Conservation (phyloP, 2,113 vertebrate genomes). For the rabbit (Oryctolagus cuniculus) region mOryCun1.1 NC_091436.1:83979001-83979500, state of each 20-base stretch:
- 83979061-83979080: too few relatives aligned
- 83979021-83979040: too few relatives aligned
- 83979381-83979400: neutral
- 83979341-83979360: neutral
- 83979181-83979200: neutral
- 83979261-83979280: neutral
- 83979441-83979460: neutral
- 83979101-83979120: too few relatives aligned
- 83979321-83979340: neutral
- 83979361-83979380: neutral
- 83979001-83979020: too few relatives aligned
- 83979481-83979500: neutral
- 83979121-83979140: too few relatives aligned
- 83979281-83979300: constrained; percentile 25
- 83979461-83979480: neutral
- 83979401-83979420: neutral
- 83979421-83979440: neutral
- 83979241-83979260: neutral
- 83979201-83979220: neutral
- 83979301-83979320: neutral
- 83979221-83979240: neutral
- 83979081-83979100: too few relatives aligned
- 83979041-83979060: too few relatives aligned
- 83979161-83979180: too few relatives aligned
- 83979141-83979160: too few relatives aligned